Base-by-base conservation (phyloP, 2,113 vertebrate species). In the Sorex araneus region DNA sequence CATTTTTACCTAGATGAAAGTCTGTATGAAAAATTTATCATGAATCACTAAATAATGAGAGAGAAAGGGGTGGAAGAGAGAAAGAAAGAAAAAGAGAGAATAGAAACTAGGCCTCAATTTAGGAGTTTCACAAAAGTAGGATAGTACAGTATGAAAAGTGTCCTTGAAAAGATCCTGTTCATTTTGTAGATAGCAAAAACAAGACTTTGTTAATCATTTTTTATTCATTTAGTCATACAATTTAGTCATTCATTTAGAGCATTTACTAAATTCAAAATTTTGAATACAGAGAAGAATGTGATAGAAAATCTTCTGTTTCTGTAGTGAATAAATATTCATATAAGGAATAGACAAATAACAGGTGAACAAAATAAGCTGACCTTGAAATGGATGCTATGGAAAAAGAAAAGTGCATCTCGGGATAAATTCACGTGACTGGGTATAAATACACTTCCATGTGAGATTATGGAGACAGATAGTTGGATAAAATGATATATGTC, bases 1-100 rank as follows among this genome's bases (percentile, higher is more conserved):
- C 45, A 94, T 92, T 95, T 97, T 94, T 57, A 71, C 75, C 67
- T n/a, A 84, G 78, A 88, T 30, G 40, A 85, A 94, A 95, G 92
- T 94, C 78, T 84, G 85, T 82, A 92, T 63, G 47, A 81, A 23
- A 60, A 86, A 81, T 18, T 36, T 78, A 27, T 91, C 57, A 27
- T 19, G 43, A 47, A 47, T 80, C 69, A 85, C 57, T 23, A 47
- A 66, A 30, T 11, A 60, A 23, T 21, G 16, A 66, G 23, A 77
- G 34, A 57, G 23, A 30, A 19, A 18, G 30, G 45, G 43, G 15
- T 43, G 3, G 66, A n/a, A 34, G 13, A 89, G 57, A 60, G 57
- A 60, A 19, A 60, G 57, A 60, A 19, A 60, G 57, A 60, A 19
- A 60, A 19, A 60, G 25, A 76, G 45, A 54, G 54, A 40, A 40